Percentiles rank a stretch among this genome's conserved stretches.
Evolutionary conservation across 2,888 invertebrate genomes (phyloP).

Genomic region (Erebia aethiops): DNA sequence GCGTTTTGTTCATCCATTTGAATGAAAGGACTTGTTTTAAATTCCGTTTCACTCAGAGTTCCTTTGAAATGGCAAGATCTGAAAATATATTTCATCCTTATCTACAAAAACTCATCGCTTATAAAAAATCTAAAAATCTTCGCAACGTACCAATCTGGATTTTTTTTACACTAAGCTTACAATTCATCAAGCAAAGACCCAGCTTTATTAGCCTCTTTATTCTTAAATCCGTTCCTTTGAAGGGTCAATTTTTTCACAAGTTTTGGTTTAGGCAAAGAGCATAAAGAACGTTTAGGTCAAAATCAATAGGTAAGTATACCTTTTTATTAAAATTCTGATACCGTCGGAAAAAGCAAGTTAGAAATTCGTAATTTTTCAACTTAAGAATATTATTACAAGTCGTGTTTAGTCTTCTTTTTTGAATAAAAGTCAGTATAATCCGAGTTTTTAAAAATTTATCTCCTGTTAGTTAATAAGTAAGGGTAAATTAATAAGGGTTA

Average conservation of each 20-base stretch:
- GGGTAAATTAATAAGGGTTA: too few species aligned
- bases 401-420: too few species aligned
- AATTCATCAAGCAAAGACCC: neutral
- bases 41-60: constrained; percentile 7
- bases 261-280: too few species aligned
- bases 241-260: neutral
- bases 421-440: too few species aligned
- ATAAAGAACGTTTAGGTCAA: too few species aligned
- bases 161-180: neutral
- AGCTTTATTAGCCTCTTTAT: neutral
- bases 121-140: neutral
- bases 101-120: neutral
- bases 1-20: constrained; percentile 26
- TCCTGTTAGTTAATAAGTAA: too few species aligned
- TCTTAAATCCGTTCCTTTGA: neutral
- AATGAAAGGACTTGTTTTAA: constrained; percentile 15
- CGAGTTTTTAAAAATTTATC: too few species aligned
- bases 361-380: too few species aligned
- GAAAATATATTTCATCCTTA: constrained; percentile 1
- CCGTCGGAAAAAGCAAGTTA: too few species aligned
- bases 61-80: neutral
- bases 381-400: too few species aligned
- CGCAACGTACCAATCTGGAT: neutral
- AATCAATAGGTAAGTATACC: too few species aligned
- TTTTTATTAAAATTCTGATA: too few species aligned